A percentile compares a stretch with the other conserved stretches of the same genome.
phyloP scores from a whole-genome alignment of 2,797 vertebrate genomes.

The Gambelia wislizenii region DNA sequence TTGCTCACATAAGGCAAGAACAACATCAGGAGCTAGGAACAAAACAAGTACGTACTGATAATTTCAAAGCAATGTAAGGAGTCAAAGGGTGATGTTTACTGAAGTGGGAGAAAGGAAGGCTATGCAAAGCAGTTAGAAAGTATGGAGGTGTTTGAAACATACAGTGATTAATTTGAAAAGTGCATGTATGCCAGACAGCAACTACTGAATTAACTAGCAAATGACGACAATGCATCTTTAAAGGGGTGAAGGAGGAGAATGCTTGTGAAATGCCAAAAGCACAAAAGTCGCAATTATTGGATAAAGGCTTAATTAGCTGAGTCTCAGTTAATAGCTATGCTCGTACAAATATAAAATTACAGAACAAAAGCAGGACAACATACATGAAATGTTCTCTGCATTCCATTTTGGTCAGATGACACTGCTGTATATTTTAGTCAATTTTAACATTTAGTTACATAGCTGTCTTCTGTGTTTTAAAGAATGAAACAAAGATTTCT shows the following conservation, averaged over 20 bases:
- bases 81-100: conserved; percentile 25
- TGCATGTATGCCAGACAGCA: background rate
- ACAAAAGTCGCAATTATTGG: conserved; percentile 31
- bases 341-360: background rate
- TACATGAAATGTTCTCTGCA: background rate
- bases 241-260: background rate
- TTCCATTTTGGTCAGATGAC: conserved; percentile 7
- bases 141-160: conserved; percentile 22
- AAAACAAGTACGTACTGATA: background rate
- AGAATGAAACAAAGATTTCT: background rate
- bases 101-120: background rate
- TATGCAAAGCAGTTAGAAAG: conserved; percentile 13
- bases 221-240: background rate
- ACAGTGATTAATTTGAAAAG: background rate
- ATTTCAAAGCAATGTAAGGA: background rate
- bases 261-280: background rate
- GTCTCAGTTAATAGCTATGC: conserved; percentile 23
- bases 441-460: background rate
- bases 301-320: conserved; percentile 21
- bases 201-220: conserved; percentile 36
- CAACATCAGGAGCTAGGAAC: background rate
- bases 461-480: conserved; percentile 2
- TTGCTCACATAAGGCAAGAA: background rate
- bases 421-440: background rate
- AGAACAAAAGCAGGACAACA: conserved; percentile 12